Conservation (phyloP, 2,113 vertebrate genomes). For the Hylia prasina region DNA sequence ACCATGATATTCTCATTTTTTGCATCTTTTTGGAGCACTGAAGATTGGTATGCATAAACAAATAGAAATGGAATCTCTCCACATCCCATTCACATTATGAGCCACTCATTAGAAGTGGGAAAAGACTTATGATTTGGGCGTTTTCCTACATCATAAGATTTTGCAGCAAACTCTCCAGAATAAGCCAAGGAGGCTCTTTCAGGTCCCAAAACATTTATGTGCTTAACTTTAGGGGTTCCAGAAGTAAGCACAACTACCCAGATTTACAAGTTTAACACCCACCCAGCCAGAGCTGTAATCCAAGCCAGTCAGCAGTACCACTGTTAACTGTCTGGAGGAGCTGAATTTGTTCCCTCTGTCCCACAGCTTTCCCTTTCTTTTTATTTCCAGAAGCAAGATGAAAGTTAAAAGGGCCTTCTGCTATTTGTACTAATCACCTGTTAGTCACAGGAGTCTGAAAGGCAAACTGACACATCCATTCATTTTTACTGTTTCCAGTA, state of each 20-base stretch:
- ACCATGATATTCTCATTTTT: neutral
- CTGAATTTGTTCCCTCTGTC: neutral
- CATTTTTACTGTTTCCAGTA: conserved; percentile 6
- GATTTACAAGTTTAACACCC: neutral
- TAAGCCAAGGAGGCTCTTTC: neutral
- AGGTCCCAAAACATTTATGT: neutral
- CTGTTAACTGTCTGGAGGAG: neutral
- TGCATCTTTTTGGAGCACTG: neutral
- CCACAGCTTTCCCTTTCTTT: neutral
- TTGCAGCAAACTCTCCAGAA: neutral
- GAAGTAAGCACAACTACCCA: neutral
- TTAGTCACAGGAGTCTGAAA: conserved; percentile 24
- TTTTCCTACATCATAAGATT: neutral
- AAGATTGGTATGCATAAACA: neutral
- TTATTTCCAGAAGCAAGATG: neutral
- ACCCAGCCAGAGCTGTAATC: neutral
- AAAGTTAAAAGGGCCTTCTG: neutral
- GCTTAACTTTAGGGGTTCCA: neutral
- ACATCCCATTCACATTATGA: fast-evolving
- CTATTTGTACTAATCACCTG: neutral
- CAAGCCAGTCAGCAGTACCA: neutral
- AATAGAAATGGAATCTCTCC: neutral
- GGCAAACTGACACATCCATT: conserved; percentile 16
- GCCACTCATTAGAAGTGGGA: neutral
- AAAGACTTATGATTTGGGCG: neutral